Percentiles rank a stretch among this genome's conserved stretches.
These are phyloP conservation scores for Mantis religiosa DNA, from an alignment of 2,888 invertebrate species.

Conservation along the genomic window DNA sequence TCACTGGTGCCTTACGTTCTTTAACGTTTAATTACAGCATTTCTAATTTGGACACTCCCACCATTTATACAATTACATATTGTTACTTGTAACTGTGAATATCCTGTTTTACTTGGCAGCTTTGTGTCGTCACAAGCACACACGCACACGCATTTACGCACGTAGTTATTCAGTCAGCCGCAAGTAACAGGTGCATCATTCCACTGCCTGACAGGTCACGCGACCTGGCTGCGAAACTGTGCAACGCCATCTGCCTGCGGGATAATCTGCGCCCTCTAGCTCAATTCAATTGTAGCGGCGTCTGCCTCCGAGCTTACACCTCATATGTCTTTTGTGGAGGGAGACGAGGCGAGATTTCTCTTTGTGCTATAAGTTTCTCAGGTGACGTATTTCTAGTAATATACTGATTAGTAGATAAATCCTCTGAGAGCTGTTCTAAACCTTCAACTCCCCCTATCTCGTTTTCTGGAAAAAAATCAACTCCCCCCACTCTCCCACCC, in stretches of 20 bases:
- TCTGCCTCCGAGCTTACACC: not conserved
- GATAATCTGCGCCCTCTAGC: not conserved
- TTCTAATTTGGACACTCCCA: too few species aligned
- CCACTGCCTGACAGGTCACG: not conserved
- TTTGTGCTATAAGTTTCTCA: not conserved
- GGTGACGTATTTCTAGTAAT: slow-evolving; percentile 8
- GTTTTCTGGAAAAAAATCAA: not conserved
- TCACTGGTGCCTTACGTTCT: too few species aligned
- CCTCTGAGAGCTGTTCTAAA: slow-evolving; percentile 17
- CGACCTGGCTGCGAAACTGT: too few species aligned
- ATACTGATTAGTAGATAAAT: slow-evolving; percentile 24
- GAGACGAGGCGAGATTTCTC: not conserved
- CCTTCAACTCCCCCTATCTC: not conserved
- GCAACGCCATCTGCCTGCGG: not conserved
- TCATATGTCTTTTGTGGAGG: not conserved
- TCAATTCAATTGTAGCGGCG: not conserved
- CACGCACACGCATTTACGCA: too few species aligned
- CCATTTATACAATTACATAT: too few species aligned
- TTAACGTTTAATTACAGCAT: too few species aligned
- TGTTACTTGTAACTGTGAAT: too few species aligned
- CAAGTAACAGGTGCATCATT: not conserved
- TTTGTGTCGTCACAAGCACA: too few species aligned
- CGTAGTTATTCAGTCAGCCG: not conserved
- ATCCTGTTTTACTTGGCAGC: too few species aligned
- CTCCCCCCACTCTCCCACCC: not conserved